These are phyloP conservation scores for Pandion haliaetus DNA, from an alignment of 2,113 vertebrate genomes.

Conservation along the genomic window DNA sequence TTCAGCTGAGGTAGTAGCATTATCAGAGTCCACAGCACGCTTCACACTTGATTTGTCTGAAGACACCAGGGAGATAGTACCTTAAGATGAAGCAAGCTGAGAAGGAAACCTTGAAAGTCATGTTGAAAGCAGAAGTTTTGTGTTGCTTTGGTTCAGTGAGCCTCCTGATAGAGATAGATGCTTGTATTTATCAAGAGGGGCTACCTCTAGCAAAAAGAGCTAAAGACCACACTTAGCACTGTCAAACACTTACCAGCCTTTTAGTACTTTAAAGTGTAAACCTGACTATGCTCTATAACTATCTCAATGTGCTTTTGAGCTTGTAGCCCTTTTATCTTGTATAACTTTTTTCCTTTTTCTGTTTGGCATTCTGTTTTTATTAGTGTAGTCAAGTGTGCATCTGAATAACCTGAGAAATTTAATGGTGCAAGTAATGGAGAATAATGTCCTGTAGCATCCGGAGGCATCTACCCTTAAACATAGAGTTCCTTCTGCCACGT, in stretches of 20 bases:
- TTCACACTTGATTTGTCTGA: not conserved
- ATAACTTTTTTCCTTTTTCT: not conserved
- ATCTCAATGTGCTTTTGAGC: not conserved
- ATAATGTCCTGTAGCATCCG: not conserved
- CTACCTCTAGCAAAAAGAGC: not conserved
- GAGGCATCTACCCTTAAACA: not conserved
- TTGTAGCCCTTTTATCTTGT: not conserved
- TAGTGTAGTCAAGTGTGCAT: not conserved
- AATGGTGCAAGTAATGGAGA: not conserved
- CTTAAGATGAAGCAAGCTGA: not conserved
- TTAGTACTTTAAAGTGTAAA: not conserved
- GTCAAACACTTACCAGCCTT: not conserved
- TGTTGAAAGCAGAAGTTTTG: not conserved
- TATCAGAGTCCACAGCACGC: not conserved
- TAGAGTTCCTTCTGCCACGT: rapidly evolving
- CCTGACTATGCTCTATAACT: not conserved
- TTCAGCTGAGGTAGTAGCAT: not conserved
- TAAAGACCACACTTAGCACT: not conserved
- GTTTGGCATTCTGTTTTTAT: not conserved
- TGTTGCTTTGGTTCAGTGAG: not conserved
- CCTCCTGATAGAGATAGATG: not conserved
- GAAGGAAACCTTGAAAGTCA: not conserved
- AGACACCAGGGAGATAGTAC: not conserved
- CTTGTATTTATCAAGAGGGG: not conserved
- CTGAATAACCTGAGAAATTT: not conserved